Evolutionary conservation across 2,888 invertebrate species (phyloP).

Genomic region (Coenonympha glycerion): DNA sequence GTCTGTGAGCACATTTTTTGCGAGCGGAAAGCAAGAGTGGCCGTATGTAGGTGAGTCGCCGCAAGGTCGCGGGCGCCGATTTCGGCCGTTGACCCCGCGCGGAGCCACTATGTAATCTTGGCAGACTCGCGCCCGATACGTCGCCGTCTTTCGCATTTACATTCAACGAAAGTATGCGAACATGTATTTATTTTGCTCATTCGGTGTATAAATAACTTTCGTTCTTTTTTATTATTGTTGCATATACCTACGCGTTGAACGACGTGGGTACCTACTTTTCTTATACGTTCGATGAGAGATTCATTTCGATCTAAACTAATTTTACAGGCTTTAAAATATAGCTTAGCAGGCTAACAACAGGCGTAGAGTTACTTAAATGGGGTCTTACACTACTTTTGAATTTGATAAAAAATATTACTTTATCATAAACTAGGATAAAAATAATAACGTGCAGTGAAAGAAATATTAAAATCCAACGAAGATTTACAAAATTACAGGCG

Average conservation of each 20-base stretch:
- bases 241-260: no score
- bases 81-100: constrained; percentile 66
- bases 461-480: no score
- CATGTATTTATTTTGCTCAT: neutral
- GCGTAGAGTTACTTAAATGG: no score
- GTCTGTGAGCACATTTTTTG: constrained; percentile 50
- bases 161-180: constrained; percentile 19
- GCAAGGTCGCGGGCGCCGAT: constrained; percentile 74
- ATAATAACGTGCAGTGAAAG: no score
- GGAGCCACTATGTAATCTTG: constrained; percentile 30
- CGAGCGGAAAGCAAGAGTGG: constrained; percentile 74
- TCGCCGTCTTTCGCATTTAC: constrained; percentile 21
- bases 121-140: constrained; percentile 22
- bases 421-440: no score
- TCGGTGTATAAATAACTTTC: constrained; percentile 2
- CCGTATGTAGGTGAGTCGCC: constrained; percentile 71
- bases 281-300: neutral
- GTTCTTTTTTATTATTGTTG: neutral
- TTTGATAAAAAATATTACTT: no score
- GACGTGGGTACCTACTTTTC: no score
- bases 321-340: no score
- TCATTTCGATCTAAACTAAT: no score
- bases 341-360: no score
- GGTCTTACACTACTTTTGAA: no score
- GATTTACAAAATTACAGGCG: no score